Evolutionary conservation across 2,797 vertebrate genomes (phyloP), one percentile per base, ranked within the genome.

Genomic region (Siniperca undulata): DNA sequence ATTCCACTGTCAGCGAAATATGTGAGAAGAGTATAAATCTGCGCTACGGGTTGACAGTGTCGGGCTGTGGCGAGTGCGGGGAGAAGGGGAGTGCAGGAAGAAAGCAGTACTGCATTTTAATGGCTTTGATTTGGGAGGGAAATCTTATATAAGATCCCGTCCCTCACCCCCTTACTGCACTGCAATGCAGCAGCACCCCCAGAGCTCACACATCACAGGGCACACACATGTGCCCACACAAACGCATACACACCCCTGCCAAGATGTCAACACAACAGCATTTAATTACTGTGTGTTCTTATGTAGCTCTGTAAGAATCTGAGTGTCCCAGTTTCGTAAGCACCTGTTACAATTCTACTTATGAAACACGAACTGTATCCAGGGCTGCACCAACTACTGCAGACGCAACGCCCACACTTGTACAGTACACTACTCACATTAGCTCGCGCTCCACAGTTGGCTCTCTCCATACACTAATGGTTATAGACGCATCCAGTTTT

Each of bases 151-250:
- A 94, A 94, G 91, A 90, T 89, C 88, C 87, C 80, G 61, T 86
- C 78, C 82, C 84, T 87, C 85, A 78, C 80, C 86, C 82, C 83
- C 73, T 84, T 72, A 85, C 89, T 90, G 82, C 88, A 92, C 90
- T 89, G 93, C 94, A 94, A 87, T 94, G 94, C 94, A 94, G 93
- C 91, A 93, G 87, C 88, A 91, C 87, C 93, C 91, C 90, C 71
- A 82, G 70, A 88, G 87, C 86, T 87, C 71, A 58, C 73, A 83
- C 84, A 62, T 74, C 65, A 83, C 56, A 24, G 70, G 60, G 58
- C n/a, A 22, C 67, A 69, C 78, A 81, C 82, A 82, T 7, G 10
- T 38, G 7, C 7, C 1, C 70, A 64, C 65, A 14, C 20, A 60
- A 64, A 48, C 3, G 12, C 34, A 52, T 52, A 34, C 62, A 68